phyloP scores from a whole-genome alignment of 2,797 vertebrate species.

The Anisognathus igniventris region DNA sequence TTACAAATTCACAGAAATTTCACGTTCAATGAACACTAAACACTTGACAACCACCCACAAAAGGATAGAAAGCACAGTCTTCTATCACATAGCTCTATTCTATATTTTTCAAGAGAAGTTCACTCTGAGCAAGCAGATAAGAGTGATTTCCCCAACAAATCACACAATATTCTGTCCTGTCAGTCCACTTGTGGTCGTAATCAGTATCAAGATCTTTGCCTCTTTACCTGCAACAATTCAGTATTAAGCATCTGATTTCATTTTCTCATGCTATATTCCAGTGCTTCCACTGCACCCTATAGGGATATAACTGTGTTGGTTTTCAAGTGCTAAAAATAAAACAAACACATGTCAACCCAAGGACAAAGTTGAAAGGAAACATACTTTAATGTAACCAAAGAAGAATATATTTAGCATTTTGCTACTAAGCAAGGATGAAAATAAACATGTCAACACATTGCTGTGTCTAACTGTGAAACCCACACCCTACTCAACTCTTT shows the following conservation, averaged over 20 bases:
- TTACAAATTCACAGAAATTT: background rate
- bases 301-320: slow-evolving; percentile 13
- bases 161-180: background rate
- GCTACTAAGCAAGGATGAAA: slow-evolving; percentile 63
- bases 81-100: background rate
- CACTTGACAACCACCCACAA: background rate
- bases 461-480: background rate
- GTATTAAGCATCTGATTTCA: background rate
- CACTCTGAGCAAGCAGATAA: background rate
- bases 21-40: background rate
- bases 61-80: background rate
- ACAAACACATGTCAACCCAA: slow-evolving; percentile 51
- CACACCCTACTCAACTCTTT: background rate
- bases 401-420: slow-evolving; percentile 60
- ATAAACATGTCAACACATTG: slow-evolving; percentile 29
- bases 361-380: slow-evolving; percentile 52
- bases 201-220: background rate
- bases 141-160: background rate
- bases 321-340: slow-evolving; percentile 60
- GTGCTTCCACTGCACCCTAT: slow-evolving; percentile 6
- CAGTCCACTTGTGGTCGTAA: background rate
- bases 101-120: background rate
- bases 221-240: background rate
- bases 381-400: slow-evolving; percentile 54
- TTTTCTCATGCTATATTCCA: slow-evolving; percentile 1